Conservation (phyloP, 2,113 vertebrate species). For the Alethe diademata region DNA sequence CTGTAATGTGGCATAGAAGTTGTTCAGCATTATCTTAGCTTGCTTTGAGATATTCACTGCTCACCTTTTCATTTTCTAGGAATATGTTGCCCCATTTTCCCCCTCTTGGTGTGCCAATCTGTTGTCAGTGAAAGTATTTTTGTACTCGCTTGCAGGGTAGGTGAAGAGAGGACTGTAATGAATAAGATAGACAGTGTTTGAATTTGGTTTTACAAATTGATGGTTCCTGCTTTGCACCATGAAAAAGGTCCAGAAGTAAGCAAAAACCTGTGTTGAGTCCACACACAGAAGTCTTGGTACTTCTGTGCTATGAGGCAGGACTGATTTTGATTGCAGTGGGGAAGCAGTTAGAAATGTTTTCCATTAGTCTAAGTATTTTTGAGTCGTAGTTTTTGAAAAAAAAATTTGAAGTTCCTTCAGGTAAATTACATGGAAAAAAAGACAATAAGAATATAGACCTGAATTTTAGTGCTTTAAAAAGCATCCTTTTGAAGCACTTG, state of each 20-base stretch:
- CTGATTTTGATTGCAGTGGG: neutral
- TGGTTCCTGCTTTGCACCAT: neutral
- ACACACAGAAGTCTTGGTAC: neutral
- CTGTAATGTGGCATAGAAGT: neutral
- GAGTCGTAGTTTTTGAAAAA: neutral
- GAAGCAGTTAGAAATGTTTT: neutral
- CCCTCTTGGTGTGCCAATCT: neutral
- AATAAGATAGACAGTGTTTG: neutral
- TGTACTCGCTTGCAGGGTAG: neutral
- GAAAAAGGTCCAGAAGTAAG: neutral
- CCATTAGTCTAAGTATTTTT: neutral
- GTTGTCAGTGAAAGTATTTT: neutral
- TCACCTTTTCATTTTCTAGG: neutral
- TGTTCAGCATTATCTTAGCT: neutral
- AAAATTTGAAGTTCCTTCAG: neutral
- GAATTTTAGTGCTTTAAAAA: neutral
- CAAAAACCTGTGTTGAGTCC: neutral
- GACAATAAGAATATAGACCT: neutral
- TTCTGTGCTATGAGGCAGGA: neutral
- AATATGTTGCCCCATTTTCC: neutral
- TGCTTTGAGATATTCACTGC: neutral
- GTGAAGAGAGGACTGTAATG: neutral
- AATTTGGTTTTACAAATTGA: neutral
- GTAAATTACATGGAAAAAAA: neutral
- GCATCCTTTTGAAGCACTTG: neutral